Percentiles rank a stretch among this genome's conserved stretches.
Evolutionary conservation across 2,888 invertebrate species (phyloP).

Genomic region (Eurytoma adleriae): DNA sequence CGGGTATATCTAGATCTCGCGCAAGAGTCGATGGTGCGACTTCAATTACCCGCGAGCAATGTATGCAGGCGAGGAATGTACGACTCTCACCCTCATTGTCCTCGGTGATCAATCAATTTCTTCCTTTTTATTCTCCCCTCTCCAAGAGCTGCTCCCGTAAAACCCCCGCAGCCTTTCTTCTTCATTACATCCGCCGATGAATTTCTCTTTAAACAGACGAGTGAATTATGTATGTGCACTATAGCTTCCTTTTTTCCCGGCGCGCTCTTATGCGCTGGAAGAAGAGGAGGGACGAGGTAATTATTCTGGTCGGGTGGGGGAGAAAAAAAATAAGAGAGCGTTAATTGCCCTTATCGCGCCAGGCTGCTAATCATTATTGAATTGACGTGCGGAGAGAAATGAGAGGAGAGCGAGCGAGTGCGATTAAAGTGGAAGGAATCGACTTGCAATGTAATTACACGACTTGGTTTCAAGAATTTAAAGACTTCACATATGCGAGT

Average conservation of each 20-base stretch:
- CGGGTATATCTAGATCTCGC: background rate
- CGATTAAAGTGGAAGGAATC: slow-evolving; percentile 45
- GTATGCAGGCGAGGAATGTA: slow-evolving; percentile 1
- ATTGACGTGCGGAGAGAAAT: slow-evolving; percentile 45
- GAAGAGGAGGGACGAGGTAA: slow-evolving; percentile 25
- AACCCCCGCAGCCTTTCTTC: slow-evolving; percentile 19
- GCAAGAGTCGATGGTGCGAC: slow-evolving; percentile 5
- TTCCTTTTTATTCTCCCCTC: slow-evolving; percentile 1
- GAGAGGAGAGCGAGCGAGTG: slow-evolving; percentile 1
- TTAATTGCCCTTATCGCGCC: slow-evolving; percentile 55
- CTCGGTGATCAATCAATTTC: slow-evolving; percentile 51
- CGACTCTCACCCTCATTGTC: slow-evolving; percentile 45
- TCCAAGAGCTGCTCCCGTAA: background rate
- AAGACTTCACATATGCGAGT: slow-evolving; percentile 28
- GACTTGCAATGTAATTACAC: slow-evolving; percentile 52
- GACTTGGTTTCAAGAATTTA: slow-evolving; percentile 53
- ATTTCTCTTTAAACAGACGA: slow-evolving; percentile 51
- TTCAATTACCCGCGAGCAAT: slow-evolving; percentile 29
- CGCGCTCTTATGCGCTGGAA: slow-evolving; percentile 14
- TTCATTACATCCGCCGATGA: slow-evolving; percentile 49
- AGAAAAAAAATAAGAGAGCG: slow-evolving; percentile 50
- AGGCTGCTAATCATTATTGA: slow-evolving; percentile 57
- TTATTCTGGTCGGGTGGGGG: slow-evolving; percentile 50
- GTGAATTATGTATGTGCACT: slow-evolving; percentile 47
- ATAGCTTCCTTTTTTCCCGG: slow-evolving; percentile 32